These are phyloP conservation scores for Ectropis grisescens DNA, from an alignment of 1,140 invertebrate species.

Conservation along the genomic window DNA sequence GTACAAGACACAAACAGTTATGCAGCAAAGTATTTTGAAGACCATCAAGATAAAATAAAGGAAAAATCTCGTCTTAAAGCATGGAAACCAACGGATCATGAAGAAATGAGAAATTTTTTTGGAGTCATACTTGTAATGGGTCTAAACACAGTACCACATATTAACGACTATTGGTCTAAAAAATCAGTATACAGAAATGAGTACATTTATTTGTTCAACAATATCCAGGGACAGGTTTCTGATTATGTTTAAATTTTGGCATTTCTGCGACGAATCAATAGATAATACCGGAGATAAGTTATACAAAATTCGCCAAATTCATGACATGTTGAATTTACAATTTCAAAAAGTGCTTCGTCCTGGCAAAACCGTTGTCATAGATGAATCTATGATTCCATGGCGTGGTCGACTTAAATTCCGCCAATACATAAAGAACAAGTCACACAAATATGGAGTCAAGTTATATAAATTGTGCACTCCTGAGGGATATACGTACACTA, in stretches of 20 bases:
- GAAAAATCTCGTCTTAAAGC: slow-evolving; percentile 7
- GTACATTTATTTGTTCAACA: slow-evolving; percentile 12
- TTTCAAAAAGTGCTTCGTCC: slow-evolving; percentile 32
- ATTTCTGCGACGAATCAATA: slow-evolving; percentile 8
- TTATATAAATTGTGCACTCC: slow-evolving; percentile 42
- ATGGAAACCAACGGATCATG: slow-evolving; percentile 10
- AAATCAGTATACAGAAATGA: slow-evolving; percentile 13
- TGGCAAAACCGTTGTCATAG: slow-evolving; percentile 31
- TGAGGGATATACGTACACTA: slow-evolving; percentile 37
- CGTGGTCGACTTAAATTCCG: slow-evolving; percentile 37
- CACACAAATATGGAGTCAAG: slow-evolving; percentile 53
- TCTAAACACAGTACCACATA: slow-evolving; percentile 10
- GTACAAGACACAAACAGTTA: slow-evolving; percentile 14
- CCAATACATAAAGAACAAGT: slow-evolving; percentile 48
- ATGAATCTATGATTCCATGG: slow-evolving; percentile 52
- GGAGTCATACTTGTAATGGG: slow-evolving; percentile 11
- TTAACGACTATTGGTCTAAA: slow-evolving; percentile 12
- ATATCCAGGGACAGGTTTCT: slow-evolving; percentile 24
- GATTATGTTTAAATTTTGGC: slow-evolving; percentile 12
- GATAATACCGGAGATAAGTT: slow-evolving; percentile 21
- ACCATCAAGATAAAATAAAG: slow-evolving; percentile 4
- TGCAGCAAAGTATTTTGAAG: slow-evolving; percentile 9
- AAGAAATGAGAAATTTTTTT: slow-evolving; percentile 12
- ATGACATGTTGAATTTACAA: slow-evolving; percentile 19
- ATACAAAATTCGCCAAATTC: slow-evolving; percentile 31